Base-by-base conservation (phyloP, 2,113 vertebrate genomes). In the Cygnus buccinator region DNA sequence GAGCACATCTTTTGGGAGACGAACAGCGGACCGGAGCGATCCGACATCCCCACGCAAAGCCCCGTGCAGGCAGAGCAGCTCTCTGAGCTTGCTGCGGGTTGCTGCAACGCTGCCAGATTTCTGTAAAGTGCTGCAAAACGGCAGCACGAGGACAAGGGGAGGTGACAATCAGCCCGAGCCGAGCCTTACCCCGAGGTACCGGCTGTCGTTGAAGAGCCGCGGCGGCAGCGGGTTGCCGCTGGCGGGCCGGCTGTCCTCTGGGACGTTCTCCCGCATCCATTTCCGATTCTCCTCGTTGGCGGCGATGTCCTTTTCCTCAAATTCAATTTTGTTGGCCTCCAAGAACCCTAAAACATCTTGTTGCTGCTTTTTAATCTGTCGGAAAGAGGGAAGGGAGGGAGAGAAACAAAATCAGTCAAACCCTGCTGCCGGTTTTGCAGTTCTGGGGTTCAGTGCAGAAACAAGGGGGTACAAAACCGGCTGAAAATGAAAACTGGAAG, bases 331-430 rank as follows among this genome's bases (percentile, higher is more conserved):
- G 97, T 99, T 99, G 95, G 98, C 99, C 72, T 99, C 98, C 90
- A 99, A 97, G 97, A 99, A 99, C 44, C 99, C 98, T 96, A 99
- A 95, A 20, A 99, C 98, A 95, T 99, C 99, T 98, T 99, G 99
- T 94, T 99, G 99, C 96, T 99, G 98, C 97, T 99, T 99, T 98
- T 99, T 99, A 93, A 99, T 99, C 99, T 99, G 98, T 84, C 72
- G 62, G 31, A 86, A 82, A 91, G 95, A 29, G 17, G 20, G 37
- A 3, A 6, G 7, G 4, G 2, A 35, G 9, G 11, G 5, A 39
- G 48, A 92, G 6, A 95, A 96, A 43, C 3, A 28, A 55, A 46
- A 71, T 73, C 90, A 65, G 54, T 59, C 39, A 84, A 87, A 68
- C 6, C 3, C 2, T 3, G 10, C 59, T 63, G 74, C 4, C 0